Evolutionary conservation across 2,797 vertebrate genomes (phyloP).

Genomic region (Pygocentrus nattereri): DNA sequence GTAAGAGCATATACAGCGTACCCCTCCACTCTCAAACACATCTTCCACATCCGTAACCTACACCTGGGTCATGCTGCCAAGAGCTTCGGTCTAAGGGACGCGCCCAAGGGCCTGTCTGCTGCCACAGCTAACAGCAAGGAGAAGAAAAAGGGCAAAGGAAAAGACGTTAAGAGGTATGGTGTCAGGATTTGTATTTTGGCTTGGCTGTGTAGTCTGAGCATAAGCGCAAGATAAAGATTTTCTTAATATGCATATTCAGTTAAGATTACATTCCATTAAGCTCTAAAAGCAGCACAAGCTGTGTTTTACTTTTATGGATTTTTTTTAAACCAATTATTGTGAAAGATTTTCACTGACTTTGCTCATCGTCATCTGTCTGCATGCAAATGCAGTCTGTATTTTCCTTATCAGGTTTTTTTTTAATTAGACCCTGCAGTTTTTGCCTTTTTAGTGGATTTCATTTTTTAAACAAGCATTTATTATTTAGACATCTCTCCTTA

Average conservation of each 20-base stretch:
- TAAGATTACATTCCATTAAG: no score
- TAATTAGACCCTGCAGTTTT: no score
- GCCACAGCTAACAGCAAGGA: conserved; percentile 47
- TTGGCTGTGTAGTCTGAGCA: conserved; percentile 9
- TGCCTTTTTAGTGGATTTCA: neutral
- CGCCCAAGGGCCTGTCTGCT: conserved; percentile 82
- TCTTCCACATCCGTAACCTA: conserved; percentile 90
- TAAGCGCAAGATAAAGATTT: neutral
- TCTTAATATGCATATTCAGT: no score
- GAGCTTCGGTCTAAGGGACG: conserved; percentile 94
- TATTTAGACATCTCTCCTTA: neutral
- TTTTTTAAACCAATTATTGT: neutral
- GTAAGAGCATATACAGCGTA: conserved; percentile 91
- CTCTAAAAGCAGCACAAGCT: no score
- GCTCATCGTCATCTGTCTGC: neutral
- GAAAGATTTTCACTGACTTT: neutral
- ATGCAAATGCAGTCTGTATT: no score
- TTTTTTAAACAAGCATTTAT: neutral
- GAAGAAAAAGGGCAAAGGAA: conserved; percentile 43
- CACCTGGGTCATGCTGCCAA: conserved; percentile 94
- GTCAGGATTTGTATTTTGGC: neutral
- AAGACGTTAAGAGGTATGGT: conserved; percentile 59
- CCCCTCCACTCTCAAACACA: conserved; percentile 86
- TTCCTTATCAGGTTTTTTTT: no score
- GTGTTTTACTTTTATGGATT: no score